These are phyloP conservation scores for Oncorhynchus nerka DNA, from an alignment of 2,113 vertebrate genomes.

Conservation along the genomic window DNA sequence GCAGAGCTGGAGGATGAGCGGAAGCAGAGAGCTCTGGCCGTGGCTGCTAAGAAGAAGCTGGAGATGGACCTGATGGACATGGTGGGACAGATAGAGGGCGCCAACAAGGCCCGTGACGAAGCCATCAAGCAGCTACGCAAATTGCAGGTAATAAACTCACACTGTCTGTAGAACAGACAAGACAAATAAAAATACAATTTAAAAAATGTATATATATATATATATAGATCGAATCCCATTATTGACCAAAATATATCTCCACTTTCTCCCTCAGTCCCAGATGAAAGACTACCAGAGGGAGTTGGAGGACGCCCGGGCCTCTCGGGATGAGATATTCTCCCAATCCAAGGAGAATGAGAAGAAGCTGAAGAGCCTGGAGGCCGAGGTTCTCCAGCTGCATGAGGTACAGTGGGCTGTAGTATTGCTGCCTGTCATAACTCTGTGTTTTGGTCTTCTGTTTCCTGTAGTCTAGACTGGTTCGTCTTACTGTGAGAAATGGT, in stretches of 20 bases:
- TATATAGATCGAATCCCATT: no score
- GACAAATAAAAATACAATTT: not conserved
- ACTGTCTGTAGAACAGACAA: not conserved
- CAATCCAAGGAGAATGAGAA: constrained; percentile 95
- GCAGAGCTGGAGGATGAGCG: constrained; percentile 94
- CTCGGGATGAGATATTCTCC: constrained; percentile 92
- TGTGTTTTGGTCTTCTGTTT: not conserved
- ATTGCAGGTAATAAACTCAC: constrained; percentile 78
- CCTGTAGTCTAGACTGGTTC: not conserved
- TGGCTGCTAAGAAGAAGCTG: constrained; percentile 93
- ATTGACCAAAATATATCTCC: not conserved
- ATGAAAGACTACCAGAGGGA: constrained; percentile 98
- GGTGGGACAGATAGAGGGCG: constrained; percentile 89
- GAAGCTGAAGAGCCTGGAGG: constrained; percentile 94
- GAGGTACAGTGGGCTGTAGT: constrained; percentile 75
- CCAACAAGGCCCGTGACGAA: constrained; percentile 89
- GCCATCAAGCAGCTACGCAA: constrained; percentile 97
- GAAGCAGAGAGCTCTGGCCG: constrained; percentile 86
- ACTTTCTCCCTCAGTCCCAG: constrained; percentile 79
- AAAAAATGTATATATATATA: not conserved
- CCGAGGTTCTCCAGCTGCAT: constrained; percentile 93
- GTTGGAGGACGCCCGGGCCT: constrained; percentile 87
- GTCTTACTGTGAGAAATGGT: not conserved
- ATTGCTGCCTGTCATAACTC: not conserved
- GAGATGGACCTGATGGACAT: constrained; percentile 94